Conservation (phyloP, 2,113 vertebrate genomes). For the Fulica atra region DNA sequence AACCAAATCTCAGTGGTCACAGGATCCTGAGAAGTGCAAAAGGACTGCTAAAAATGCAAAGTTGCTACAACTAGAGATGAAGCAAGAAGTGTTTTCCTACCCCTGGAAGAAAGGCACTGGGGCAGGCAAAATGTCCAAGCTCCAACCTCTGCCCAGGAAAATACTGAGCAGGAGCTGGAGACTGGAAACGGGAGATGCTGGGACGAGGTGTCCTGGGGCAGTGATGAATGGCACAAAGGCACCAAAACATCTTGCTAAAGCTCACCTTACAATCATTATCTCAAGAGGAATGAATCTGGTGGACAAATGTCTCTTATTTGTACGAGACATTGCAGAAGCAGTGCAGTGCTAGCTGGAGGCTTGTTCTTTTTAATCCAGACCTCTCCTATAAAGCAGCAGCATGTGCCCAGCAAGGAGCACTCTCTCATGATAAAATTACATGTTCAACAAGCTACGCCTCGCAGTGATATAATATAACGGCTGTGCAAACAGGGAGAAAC, state of each 20-base stretch:
- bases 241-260: neutral
- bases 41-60: neutral
- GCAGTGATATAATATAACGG: accelerated
- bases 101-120: no score
- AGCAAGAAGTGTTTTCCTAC: neutral
- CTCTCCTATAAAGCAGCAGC: neutral
- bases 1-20: neutral
- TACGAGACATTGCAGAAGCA: neutral
- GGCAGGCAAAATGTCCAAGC: neutral
- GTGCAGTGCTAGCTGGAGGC: neutral
- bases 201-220: neutral
- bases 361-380: neutral
- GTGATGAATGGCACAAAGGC: accelerated
- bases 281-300: accelerated
- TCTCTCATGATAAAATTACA: neutral
- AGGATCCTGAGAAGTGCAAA: neutral
- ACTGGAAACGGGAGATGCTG: neutral
- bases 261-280: neutral
- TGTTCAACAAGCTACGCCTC: neutral
- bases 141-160: accelerated
- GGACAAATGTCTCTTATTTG: neutral
- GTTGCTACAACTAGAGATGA: neutral
- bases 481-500: neutral
- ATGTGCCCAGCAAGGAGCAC: neutral
- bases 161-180: neutral